A percentile compares a stretch with the other conserved stretches of the same genome.
These are phyloP conservation scores for Carassius auratus DNA, from an alignment of 2,113 vertebrate species.

Conservation along the genomic window DNA sequence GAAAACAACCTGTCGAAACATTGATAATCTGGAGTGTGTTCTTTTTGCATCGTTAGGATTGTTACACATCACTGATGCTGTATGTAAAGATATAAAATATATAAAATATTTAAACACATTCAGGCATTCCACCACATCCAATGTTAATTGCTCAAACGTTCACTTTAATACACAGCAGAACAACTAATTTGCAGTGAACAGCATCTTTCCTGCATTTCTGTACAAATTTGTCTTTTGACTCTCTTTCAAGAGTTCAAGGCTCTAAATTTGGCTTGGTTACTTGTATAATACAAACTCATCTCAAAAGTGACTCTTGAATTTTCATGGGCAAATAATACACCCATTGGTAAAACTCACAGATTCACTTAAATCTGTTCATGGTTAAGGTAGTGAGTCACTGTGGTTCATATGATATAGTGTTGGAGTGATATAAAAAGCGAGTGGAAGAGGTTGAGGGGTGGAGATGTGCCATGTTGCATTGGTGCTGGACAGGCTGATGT, in stretches of 20 bases:
- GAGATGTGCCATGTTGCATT: conserved; percentile 25
- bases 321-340: not conserved
- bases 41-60: too few species aligned
- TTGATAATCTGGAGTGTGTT: too few species aligned
- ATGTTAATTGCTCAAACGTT: not conserved
- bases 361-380: not conserved
- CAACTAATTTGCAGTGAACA: not conserved
- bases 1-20: too few species aligned
- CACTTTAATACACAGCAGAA: not conserved
- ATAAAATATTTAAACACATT: too few species aligned
- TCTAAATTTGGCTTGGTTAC: not conserved
- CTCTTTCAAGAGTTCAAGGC: not conserved
- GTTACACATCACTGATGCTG: too few species aligned
- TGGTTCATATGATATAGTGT: not conserved
- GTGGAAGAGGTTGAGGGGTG: not conserved
- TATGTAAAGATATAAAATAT: too few species aligned
- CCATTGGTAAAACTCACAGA: not conserved
- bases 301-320: not conserved
- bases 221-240: not conserved
- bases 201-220: not conserved
- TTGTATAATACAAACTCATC: too few species aligned
- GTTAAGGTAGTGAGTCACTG: not conserved
- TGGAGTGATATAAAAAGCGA: not conserved
- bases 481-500: conserved; percentile 18
- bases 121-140: too few species aligned